These are phyloP conservation scores for Sarcophaga bullata DNA, from an alignment of 1,140 invertebrate species.

Conservation along the genomic window DNA sequence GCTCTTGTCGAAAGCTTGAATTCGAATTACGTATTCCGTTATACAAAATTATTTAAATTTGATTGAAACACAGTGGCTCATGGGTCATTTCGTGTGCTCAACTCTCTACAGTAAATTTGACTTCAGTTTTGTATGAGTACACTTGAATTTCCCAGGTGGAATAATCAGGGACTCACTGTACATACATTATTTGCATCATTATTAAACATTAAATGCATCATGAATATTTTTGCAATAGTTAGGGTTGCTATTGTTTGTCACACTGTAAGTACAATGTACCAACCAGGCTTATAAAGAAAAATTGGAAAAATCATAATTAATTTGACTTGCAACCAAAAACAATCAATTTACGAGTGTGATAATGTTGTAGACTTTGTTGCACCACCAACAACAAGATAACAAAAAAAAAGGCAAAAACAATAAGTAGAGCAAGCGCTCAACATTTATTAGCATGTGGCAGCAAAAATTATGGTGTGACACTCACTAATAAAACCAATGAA, in stretches of 20 bases:
- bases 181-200: too few relatives aligned
- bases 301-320: conserved; percentile 19
- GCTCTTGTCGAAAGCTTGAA: too few relatives aligned
- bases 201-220: too few relatives aligned
- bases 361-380: conserved; percentile 17
- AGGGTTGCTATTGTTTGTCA: not conserved
- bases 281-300: not conserved
- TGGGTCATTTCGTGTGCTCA: too few relatives aligned
- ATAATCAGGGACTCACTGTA: too few relatives aligned
- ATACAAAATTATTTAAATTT: too few relatives aligned
- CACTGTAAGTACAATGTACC: not conserved
- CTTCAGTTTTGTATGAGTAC: too few relatives aligned
- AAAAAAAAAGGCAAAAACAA: not conserved
- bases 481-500: not conserved
- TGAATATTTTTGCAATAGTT: too few relatives aligned
- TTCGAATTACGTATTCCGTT: too few relatives aligned
- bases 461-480: not conserved
- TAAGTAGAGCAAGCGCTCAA: not conserved
- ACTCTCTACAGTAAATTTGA: too few relatives aligned
- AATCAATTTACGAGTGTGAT: conserved; percentile 16
- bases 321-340: not conserved
- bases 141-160: too few relatives aligned
- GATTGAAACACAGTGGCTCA: too few relatives aligned
- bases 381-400: not conserved
- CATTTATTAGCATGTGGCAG: not conserved